These are phyloP conservation scores for Cryptophagus acutangulus DNA, from an alignment of 2,888 invertebrate genomes.

Conservation along the genomic window DNA sequence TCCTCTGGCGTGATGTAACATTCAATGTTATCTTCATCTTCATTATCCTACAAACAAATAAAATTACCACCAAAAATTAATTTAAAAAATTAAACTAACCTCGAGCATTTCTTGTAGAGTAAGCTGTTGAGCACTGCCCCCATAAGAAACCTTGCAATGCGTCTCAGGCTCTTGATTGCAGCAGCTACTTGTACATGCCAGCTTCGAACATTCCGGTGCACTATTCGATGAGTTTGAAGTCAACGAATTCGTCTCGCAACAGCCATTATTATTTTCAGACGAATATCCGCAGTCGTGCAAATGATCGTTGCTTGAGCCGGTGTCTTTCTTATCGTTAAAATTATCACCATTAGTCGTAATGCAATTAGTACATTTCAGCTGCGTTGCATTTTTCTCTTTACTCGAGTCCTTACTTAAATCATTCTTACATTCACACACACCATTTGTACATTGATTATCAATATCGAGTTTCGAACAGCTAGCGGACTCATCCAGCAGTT, in stretches of 20 bases:
- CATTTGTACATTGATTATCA: too few species aligned
- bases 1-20: slow-evolving; percentile 86
- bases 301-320: slow-evolving; percentile 58
- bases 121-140: slow-evolving; percentile 56
- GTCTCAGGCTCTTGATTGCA: slow-evolving; percentile 65
- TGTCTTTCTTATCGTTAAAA: slow-evolving; percentile 50
- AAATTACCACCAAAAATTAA: slow-evolving; percentile 4
- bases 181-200: slow-evolving; percentile 83
- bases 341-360: slow-evolving; percentile 32
- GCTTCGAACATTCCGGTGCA: slow-evolving; percentile 85
- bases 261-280: slow-evolving; percentile 74
- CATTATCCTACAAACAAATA: slow-evolving; percentile 60
- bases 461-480: too few species aligned
- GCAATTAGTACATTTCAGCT: slow-evolving; percentile 33
- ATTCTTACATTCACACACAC: too few species aligned
- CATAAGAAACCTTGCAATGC: slow-evolving; percentile 39
- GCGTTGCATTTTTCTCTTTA: slow-evolving; percentile 47
- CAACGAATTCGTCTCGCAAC: slow-evolving; percentile 61
- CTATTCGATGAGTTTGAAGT: slow-evolving; percentile 78
- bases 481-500: too few species aligned
- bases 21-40: slow-evolving; percentile 68
- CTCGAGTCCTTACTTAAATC: slow-evolving; percentile 43
- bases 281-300: slow-evolving; percentile 85
- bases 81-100: slow-evolving; percentile 49
- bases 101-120: slow-evolving; percentile 75